phyloP scores from a whole-genome alignment of 2,888 invertebrate species.

The Lampropteryx suffumata region DNA sequence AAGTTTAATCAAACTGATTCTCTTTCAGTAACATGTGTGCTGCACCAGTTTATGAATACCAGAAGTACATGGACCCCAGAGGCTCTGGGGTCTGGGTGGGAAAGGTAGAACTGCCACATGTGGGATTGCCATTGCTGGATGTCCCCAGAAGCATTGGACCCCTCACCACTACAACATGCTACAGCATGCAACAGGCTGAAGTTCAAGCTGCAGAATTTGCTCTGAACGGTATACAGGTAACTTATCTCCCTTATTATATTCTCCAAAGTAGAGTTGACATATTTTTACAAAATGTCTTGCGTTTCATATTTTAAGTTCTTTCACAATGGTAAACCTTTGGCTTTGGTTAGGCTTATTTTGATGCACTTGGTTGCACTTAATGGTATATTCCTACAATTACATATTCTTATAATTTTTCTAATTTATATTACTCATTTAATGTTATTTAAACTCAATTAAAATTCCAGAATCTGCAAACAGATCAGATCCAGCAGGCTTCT shows the following conservation, averaged over 20 bases:
- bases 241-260: no score
- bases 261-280: no score
- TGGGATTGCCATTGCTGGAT: slow-evolving; percentile 56
- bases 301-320: no score
- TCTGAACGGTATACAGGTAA: slow-evolving; percentile 61
- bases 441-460: neutral
- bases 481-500: slow-evolving; percentile 50
- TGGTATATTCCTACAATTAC: no score
- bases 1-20: neutral
- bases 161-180: slow-evolving; percentile 50
- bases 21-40: slow-evolving; percentile 65
- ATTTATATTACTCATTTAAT: no score
- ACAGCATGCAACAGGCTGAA: slow-evolving; percentile 57
- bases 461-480: slow-evolving; percentile 52
- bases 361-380: no score
- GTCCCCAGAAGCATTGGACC: slow-evolving; percentile 58
- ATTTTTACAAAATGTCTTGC: no score
- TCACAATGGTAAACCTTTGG: no score
- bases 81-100: slow-evolving; percentile 59
- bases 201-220: slow-evolving; percentile 65
- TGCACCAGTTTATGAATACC: slow-evolving; percentile 59
- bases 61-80: slow-evolving; percentile 51
- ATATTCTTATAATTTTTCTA: no score
- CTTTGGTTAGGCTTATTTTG: no score
- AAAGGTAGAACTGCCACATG: slow-evolving; percentile 59